phyloP scores from a whole-genome alignment of 1,140 invertebrate species.

The Caenorhabditis inopinata region DNA sequence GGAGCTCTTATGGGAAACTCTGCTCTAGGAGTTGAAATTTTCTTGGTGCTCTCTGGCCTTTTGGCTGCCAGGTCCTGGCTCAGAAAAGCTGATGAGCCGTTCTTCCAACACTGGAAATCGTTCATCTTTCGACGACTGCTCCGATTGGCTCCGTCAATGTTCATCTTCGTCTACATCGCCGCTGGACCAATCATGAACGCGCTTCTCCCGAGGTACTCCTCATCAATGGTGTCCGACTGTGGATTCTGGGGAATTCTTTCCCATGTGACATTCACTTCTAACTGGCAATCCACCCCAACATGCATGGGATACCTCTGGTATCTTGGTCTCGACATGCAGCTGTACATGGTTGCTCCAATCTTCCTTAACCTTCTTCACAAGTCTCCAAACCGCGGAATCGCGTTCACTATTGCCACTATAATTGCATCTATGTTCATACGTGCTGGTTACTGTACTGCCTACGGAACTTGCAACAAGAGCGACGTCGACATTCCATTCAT shows the following conservation, averaged over 20 bases:
- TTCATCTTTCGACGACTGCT: constrained; percentile 57
- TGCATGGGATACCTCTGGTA: constrained; percentile 66
- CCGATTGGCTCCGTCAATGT: constrained; percentile 56
- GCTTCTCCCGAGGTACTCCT: constrained; percentile 54
- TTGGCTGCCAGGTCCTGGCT: constrained; percentile 59
- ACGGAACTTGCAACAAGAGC: constrained; percentile 62
- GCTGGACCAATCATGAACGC: constrained; percentile 52
- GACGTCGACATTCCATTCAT: constrained; percentile 66
- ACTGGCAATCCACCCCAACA: constrained; percentile 60
- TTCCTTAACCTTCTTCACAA: constrained; percentile 55
- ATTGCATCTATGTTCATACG: constrained; percentile 51
- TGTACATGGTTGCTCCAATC: constrained; percentile 61
- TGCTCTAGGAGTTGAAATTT: constrained; percentile 63
- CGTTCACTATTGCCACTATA: constrained; percentile 40
- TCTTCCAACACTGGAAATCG: constrained; percentile 46
- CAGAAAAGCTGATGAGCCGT: constrained; percentile 45
- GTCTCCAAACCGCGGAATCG: constrained; percentile 42
- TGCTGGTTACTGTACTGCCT: constrained; percentile 55
- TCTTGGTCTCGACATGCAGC: constrained; percentile 62
- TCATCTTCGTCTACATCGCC: constrained; percentile 56
- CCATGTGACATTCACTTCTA: constrained; percentile 56
- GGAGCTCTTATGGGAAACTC: constrained; percentile 64
- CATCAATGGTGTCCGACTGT: constrained; percentile 60
- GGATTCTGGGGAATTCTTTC: constrained; percentile 51
- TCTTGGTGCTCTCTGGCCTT: constrained; percentile 61